Conservation (phyloP, 1,140 invertebrate genomes). For the Aphelenchoides besseyi region DNA sequence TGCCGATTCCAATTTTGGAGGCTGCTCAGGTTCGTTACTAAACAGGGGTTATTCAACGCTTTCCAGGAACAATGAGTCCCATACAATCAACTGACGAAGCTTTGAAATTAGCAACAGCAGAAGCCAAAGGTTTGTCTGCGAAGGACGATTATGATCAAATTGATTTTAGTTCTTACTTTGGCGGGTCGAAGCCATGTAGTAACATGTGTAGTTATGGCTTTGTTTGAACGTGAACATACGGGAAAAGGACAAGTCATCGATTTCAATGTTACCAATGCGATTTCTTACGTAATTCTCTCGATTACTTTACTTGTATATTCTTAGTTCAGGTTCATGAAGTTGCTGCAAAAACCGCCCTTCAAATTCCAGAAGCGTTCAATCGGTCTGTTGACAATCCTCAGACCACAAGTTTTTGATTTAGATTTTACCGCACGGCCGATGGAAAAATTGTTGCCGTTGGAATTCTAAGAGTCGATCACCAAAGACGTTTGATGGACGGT, state of each 20-base stretch:
- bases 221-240: slow-evolving; percentile 73
- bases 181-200: background rate
- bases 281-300: slow-evolving; percentile 5
- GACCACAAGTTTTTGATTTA: too few species aligned
- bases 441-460: slow-evolving; percentile 86
- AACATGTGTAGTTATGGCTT: slow-evolving; percentile 65
- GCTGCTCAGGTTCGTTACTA: background rate
- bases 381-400: slow-evolving; percentile 2
- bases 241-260: slow-evolving; percentile 56
- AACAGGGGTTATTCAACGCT: background rate
- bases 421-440: slow-evolving; percentile 57
- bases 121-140: background rate
- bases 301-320: too few species aligned
- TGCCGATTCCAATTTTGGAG: slow-evolving; percentile 23
- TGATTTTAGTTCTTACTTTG: slow-evolving; percentile 14
- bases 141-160: background rate
- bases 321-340: too few species aligned
- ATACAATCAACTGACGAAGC: background rate
- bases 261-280: slow-evolving; percentile 67
- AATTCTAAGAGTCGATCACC: slow-evolving; percentile 16
- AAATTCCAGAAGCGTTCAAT: slow-evolving; percentile 21
- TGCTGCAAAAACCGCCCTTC: background rate
- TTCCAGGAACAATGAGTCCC: slow-evolving; percentile 9
- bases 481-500: slow-evolving; percentile 15
- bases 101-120: background rate